phyloP scores from a whole-genome alignment of 2,113 vertebrate species.

The Girardinichthys multiradiatus region DNA sequence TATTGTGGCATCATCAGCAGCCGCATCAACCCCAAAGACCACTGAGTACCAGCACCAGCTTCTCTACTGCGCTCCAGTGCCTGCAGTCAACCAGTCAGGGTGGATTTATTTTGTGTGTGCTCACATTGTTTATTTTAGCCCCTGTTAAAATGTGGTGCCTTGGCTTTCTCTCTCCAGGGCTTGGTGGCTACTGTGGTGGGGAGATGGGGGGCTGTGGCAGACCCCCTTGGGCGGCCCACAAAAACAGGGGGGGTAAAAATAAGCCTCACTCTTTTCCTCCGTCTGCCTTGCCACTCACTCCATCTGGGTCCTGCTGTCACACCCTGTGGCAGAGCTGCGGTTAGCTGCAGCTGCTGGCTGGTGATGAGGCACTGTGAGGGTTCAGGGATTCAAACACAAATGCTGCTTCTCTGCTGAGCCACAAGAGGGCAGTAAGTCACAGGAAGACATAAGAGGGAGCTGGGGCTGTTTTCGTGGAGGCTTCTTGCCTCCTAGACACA shows the following conservation, averaged over 20 bases:
- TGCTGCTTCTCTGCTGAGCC: slow-evolving; percentile 17
- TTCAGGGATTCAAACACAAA: slow-evolving; percentile 27
- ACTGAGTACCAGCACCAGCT: slow-evolving; percentile 48
- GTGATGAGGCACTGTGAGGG: slow-evolving; percentile 61
- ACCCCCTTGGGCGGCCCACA: slow-evolving; percentile 71
- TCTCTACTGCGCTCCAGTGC: slow-evolving; percentile 57
- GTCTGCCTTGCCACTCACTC: slow-evolving; percentile 54
- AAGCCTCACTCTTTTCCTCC: slow-evolving; percentile 34
- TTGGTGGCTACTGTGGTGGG: slow-evolving; percentile 72
- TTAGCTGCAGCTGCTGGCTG: slow-evolving; percentile 65
- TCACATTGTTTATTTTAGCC: slow-evolving; percentile 76
- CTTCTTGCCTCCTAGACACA: slow-evolving; percentile 54
- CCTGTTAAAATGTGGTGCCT: slow-evolving; percentile 75
- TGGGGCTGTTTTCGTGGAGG: background rate
- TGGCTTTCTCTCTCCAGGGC: slow-evolving; percentile 70
- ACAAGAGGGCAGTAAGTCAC: slow-evolving; percentile 71
- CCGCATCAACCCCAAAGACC: slow-evolving; percentile 46
- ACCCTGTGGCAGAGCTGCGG: slow-evolving; percentile 74
- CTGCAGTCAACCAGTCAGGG: slow-evolving; percentile 69
- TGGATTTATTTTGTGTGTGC: slow-evolving; percentile 58
- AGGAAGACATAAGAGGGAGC: slow-evolving; percentile 24
- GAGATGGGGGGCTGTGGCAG: slow-evolving; percentile 71
- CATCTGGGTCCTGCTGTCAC: slow-evolving; percentile 63
- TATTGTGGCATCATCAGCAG: slow-evolving; percentile 42
- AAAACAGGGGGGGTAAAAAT: slow-evolving; percentile 17